These are phyloP conservation scores for Taenioides sp. DNA, from an alignment of 2,797 vertebrate genomes.

Conservation along the genomic window DNA sequence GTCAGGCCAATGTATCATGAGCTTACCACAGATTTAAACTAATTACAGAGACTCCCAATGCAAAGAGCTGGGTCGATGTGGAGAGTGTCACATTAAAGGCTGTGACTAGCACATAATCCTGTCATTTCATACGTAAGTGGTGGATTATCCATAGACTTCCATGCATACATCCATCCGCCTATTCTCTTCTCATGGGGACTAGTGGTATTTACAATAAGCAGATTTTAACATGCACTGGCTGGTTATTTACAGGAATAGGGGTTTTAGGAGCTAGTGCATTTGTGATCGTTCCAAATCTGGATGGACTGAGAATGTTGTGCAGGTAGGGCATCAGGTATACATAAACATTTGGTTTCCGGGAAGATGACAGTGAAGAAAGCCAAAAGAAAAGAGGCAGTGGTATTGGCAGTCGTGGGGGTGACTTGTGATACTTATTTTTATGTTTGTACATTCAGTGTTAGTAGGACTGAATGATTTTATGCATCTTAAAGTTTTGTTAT, in stretches of 20 bases:
- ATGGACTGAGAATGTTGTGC: neutral
- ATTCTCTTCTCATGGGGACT: constrained; percentile 2
- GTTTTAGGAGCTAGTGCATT: too few species aligned
- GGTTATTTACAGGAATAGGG: too few species aligned
- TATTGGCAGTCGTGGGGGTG: too few species aligned
- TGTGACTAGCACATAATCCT: constrained; percentile 48
- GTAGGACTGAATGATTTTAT: too few species aligned
- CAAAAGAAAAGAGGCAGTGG: too few species aligned
- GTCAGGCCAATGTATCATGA: constrained; percentile 45
- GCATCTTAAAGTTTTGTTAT: too few species aligned
- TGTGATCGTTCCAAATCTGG: too few species aligned
- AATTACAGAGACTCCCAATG: constrained; percentile 55
- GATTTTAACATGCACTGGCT: neutral
- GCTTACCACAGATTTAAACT: constrained; percentile 42
- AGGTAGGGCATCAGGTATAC: too few species aligned
- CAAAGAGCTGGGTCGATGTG: constrained; percentile 18
- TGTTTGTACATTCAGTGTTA: too few species aligned
- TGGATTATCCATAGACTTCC: constrained; percentile 42
- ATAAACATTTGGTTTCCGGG: too few species aligned
- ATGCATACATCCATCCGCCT: constrained; percentile 23
- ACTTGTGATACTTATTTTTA: too few species aligned
- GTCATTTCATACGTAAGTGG: constrained; percentile 36
- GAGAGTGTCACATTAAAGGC: constrained; percentile 45
- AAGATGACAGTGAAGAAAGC: too few species aligned
- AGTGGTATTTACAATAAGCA: constrained; percentile 8